These are phyloP conservation scores for Leptinotarsa haldemani DNA, from an alignment of 2,888 invertebrate genomes.

Conservation along the genomic window DNA sequence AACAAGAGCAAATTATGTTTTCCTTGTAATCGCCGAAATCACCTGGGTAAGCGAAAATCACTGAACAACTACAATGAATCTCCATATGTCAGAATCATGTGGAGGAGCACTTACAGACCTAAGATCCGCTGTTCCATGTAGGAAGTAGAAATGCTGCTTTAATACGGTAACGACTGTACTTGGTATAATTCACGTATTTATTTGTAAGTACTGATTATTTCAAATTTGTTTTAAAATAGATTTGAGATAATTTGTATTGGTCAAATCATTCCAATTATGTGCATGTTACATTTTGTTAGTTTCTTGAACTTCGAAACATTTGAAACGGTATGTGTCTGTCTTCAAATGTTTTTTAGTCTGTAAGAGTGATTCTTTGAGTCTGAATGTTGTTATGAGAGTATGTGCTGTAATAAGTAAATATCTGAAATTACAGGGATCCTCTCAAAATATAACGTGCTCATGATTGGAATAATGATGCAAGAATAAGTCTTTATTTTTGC, in stretches of 20 bases:
- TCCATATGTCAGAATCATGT: slow-evolving; percentile 41
- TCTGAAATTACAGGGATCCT: neutral
- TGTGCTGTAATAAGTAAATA: neutral
- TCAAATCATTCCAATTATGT: slow-evolving; percentile 31
- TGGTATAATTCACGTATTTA: slow-evolving; percentile 29
- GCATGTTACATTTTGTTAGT: slow-evolving; percentile 31
- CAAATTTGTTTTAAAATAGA: slow-evolving; percentile 33
- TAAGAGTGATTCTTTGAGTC: neutral
- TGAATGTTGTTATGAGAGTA: neutral
- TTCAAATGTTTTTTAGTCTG: too few relatives aligned
- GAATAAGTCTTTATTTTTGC: slow-evolving; percentile 34
- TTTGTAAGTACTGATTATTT: slow-evolving; percentile 42
- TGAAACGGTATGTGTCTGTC: neutral
- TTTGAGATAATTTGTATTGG: slow-evolving; percentile 41
- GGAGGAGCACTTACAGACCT: slow-evolving; percentile 25
- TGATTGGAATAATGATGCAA: slow-evolving; percentile 13
- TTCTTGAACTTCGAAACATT: neutral
- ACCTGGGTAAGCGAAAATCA: slow-evolving; percentile 38
- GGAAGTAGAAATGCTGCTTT: slow-evolving; percentile 39
- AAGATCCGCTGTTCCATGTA: slow-evolving; percentile 21
- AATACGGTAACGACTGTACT: slow-evolving; percentile 32
- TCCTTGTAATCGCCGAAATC: slow-evolving; percentile 37
- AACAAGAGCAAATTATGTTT: slow-evolving; percentile 42
- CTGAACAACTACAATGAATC: slow-evolving; percentile 25
- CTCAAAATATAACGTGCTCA: slow-evolving; percentile 23